Evolutionary conservation across 2,797 vertebrate genomes (phyloP).

Genomic region (Choloepus didactylus): DNA sequence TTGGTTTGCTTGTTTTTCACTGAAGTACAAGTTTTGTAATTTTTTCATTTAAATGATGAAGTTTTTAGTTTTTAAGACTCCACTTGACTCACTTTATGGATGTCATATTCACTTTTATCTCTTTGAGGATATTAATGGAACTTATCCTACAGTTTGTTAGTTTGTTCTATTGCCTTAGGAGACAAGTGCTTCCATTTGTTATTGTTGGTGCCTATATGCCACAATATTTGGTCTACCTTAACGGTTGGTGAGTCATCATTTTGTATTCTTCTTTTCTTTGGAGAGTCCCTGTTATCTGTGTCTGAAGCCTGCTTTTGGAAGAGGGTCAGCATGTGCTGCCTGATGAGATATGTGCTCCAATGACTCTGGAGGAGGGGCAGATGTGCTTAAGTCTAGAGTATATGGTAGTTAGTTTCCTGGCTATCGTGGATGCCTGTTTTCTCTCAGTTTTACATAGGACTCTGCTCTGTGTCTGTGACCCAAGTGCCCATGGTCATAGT

Average conservation of each 20-base stretch:
- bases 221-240: not conserved
- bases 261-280: not conserved
- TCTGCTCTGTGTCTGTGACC: not conserved
- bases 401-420: not conserved
- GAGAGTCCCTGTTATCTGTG: not conserved
- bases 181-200: not conserved
- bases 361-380: not conserved
- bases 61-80: not conserved
- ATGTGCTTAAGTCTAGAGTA: not conserved
- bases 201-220: not conserved
- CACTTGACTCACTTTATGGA: not conserved
- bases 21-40: not conserved
- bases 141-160: not conserved
- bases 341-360: not conserved
- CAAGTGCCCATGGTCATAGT: not conserved
- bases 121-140: not conserved
- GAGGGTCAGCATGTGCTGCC: not conserved
- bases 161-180: constrained; percentile 1
- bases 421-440: not conserved
- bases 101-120: not conserved
- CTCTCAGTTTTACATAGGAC: not conserved
- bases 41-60: not conserved
- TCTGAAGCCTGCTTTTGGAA: not conserved
- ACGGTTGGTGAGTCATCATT: not conserved
- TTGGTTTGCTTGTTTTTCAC: not conserved